Conservation (phyloP, 1,140 invertebrate genomes). For the Eufriesea mexicana region DNA sequence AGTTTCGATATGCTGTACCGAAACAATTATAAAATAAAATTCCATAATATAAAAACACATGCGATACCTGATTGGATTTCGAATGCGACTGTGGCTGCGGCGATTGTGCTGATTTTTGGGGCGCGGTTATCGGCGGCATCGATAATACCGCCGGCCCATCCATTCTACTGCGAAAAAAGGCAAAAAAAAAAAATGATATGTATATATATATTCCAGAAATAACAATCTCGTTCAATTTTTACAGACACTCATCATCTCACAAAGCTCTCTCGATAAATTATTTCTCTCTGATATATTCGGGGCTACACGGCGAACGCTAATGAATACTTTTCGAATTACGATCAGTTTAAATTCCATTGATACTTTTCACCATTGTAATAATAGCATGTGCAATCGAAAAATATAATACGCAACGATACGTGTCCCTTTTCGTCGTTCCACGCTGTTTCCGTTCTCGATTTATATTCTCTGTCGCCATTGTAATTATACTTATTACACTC, state of each 20-base stretch:
- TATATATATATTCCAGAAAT: neutral
- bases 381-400: slow-evolving; percentile 37
- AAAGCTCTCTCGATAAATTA: neutral
- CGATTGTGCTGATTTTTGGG: slow-evolving; percentile 73
- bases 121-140: slow-evolving; percentile 68
- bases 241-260: slow-evolving; percentile 10
- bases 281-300: neutral
- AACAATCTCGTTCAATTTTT: slow-evolving; percentile 2
- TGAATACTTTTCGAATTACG: slow-evolving; percentile 28
- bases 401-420: neutral
- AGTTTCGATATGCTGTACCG: neutral
- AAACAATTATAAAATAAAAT: slow-evolving; percentile 9
- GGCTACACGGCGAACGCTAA: neutral
- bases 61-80: slow-evolving; percentile 78
- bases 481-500: slow-evolving; percentile 71
- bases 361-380: neutral
- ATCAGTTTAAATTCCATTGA: neutral
- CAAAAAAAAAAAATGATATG: neutral
- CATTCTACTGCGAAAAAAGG: slow-evolving; percentile 70
- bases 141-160: slow-evolving; percentile 76
- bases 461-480: slow-evolving; percentile 4
- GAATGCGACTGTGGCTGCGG: slow-evolving; percentile 74
- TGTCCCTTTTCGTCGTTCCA: neutral
- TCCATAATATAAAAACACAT: neutral
- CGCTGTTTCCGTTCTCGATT: neutral